A percentile compares a stretch with the other conserved stretches of the same genome.
phyloP scores from a whole-genome alignment of 2,888 invertebrate species.

The Adela reaumurella region DNA sequence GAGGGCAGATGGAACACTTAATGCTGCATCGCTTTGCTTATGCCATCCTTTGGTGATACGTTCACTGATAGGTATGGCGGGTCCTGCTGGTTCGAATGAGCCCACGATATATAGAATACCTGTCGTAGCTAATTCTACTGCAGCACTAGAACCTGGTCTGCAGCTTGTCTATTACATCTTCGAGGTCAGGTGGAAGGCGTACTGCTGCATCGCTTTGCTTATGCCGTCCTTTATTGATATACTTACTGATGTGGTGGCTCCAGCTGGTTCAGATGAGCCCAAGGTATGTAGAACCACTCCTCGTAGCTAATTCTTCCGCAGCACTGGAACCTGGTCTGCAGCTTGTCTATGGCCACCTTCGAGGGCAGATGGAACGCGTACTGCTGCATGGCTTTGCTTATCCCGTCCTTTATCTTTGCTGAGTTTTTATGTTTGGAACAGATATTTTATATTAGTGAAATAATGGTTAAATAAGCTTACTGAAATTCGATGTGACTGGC shows the following conservation, averaged over 20 bases:
- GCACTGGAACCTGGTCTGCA: constrained; percentile 61
- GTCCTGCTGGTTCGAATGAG: background rate
- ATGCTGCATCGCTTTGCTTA: constrained; percentile 42
- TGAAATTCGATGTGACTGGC: too few relatives aligned
- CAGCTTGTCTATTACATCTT: constrained; percentile 57
- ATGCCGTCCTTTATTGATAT: constrained; percentile 56
- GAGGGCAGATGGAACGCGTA: constrained; percentile 51
- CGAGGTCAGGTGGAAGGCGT: constrained; percentile 46
- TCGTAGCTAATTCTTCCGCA: constrained; percentile 59
- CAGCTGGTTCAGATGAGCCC: too few relatives aligned
- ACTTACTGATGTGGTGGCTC: too few relatives aligned
- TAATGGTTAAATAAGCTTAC: background rate
- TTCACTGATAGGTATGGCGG: too few relatives aligned
- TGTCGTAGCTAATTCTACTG: constrained; percentile 55
- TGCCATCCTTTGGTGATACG: too few relatives aligned
- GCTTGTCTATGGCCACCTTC: constrained; percentile 53
- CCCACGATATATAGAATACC: constrained; percentile 61
- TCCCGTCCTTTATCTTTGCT: too few relatives aligned
- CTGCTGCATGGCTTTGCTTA: too few relatives aligned
- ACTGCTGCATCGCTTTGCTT: constrained; percentile 55
- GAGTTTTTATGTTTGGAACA: constrained; percentile 10
- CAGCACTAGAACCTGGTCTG: constrained; percentile 63
- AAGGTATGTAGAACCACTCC: constrained; percentile 61
- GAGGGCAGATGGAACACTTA: constrained; percentile 51
- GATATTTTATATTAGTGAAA: constrained; percentile 2